Base-by-base conservation (phyloP, 2,113 vertebrate genomes). In the Orthonyx spaldingii region DNA sequence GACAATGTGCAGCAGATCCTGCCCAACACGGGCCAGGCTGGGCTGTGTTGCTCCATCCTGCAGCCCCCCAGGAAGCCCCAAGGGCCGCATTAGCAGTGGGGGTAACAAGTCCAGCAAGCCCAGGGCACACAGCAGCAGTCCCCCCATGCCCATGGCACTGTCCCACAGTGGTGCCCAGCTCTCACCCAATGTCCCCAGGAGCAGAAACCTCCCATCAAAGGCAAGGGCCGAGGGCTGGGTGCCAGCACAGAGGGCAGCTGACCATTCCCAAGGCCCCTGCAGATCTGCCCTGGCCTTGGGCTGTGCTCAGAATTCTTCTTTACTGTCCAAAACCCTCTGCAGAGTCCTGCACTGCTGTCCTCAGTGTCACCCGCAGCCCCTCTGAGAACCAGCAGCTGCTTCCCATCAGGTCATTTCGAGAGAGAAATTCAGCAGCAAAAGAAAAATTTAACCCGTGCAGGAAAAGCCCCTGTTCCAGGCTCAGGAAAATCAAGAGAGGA, bases 341-440 rank as follows among this genome's bases (percentile, higher is more conserved):
- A 3, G 66, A 24, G 64, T 49, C 76, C 59, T 55, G 68, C 37
- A 33, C 46, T 13, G 77, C 50, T 77, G 65, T 53, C 65, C 82
- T 75, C 76, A 15, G 47, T 35, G 33, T 84, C 72, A 81, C 50
- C 83, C 6, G 0, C 69, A 86, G 61, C 70, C 64, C 28, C 4
- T 15, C 55, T 1, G 3, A 42, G 7, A 88, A 68, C 28, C 12
- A 6, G 76, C 80, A 79, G 84, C 78, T 64, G 81, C 55, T 91
- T 89, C 92, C 27, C 16, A 1, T 89, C 87, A 6, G 6, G 57
- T 75, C 46, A 69, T 46, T 87, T 20, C 37, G 44, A 95, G 65
- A 74, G 61, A 91, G 82, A 91, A 96, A 87, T 66, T 76, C 84
- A 95, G 77, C 68, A 95, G 83, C 81, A 71, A 57, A 60, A 85